Conservation (phyloP, 30 jellyfish, hydroid and myxozoan genomes). For the Sanderia malayensis region DNA sequence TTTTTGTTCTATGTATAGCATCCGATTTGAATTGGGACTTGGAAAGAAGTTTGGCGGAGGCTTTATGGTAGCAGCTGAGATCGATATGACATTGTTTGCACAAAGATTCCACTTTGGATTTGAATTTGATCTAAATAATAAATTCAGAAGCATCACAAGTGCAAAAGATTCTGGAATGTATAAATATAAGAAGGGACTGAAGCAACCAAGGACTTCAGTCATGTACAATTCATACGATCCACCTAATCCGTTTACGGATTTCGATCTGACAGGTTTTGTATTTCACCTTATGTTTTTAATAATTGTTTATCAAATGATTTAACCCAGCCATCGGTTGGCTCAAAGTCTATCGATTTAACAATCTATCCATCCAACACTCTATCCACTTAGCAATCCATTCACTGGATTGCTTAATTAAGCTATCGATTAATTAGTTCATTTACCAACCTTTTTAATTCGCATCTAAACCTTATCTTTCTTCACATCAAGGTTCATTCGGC, state of each 20-base stretch:
- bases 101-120: constrained; percentile 83
- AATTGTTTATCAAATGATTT: too few relatives aligned
- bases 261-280: constrained; percentile 95
- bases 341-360: too few relatives aligned
- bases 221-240: constrained; percentile 86
- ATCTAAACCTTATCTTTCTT: too few relatives aligned
- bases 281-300: too few relatives aligned
- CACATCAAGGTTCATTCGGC: constrained; percentile 99
- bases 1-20: too few relatives aligned
- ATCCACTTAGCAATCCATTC: too few relatives aligned
- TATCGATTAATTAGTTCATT: too few relatives aligned
- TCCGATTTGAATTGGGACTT: constrained; percentile 92
- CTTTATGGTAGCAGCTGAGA: constrained; percentile 97
- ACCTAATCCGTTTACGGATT: constrained; percentile 95
- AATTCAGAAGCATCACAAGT: constrained; percentile 66
- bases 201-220: constrained; percentile 80
- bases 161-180: constrained; percentile 93
- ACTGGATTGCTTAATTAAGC: too few relatives aligned
- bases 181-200: constrained; percentile 83
- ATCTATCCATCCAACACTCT: too few relatives aligned
- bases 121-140: constrained; percentile 65
- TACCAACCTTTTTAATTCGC: too few relatives aligned
- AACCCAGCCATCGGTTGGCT: too few relatives aligned
- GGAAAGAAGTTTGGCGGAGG: constrained; percentile 92
- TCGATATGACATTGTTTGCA: constrained; percentile 89